These are phyloP conservation scores for Embiotoca jacksoni DNA, from an alignment of 2,113 vertebrate genomes.

Conservation along the genomic window DNA sequence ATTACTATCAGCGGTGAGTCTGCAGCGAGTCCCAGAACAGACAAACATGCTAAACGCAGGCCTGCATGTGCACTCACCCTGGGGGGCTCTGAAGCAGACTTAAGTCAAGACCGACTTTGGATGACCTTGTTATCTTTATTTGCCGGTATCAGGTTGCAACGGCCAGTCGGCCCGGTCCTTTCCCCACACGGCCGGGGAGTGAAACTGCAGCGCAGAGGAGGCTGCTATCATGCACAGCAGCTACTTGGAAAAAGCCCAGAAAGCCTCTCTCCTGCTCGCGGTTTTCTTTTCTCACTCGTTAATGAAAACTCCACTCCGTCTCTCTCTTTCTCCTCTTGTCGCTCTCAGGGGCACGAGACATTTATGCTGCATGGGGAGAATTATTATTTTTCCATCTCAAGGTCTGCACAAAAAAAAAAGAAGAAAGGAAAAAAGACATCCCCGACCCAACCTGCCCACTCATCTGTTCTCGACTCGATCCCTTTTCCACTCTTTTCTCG, in stretches of 20 bases:
- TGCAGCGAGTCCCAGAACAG: constrained; percentile 45
- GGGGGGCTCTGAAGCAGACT: constrained; percentile 45
- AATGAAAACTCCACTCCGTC: constrained; percentile 2
- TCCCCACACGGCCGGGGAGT: constrained; percentile 23
- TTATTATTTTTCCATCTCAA: constrained; percentile 75
- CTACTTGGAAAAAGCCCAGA: constrained; percentile 55
- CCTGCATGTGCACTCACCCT: constrained; percentile 23
- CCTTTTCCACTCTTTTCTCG: constrained; percentile 31
- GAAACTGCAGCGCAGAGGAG: constrained; percentile 53
- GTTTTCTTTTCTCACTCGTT: constrained; percentile 44
- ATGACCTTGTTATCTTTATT: constrained; percentile 73
- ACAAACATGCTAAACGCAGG: constrained; percentile 42
- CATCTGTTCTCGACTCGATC: constrained; percentile 39
- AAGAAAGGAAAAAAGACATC: constrained; percentile 1
- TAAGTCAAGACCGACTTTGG: constrained; percentile 49
- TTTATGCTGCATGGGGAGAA: constrained; percentile 53
- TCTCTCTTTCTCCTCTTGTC: constrained; percentile 10
- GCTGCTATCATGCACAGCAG: constrained; percentile 38
- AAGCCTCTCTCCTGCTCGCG: constrained; percentile 40
- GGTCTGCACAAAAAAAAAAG: constrained; percentile 28
- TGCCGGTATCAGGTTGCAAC: constrained; percentile 55
- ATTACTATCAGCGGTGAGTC: constrained; percentile 59
- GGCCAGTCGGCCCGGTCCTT: background rate
- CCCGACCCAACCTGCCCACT: constrained; percentile 17
- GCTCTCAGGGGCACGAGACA: constrained; percentile 40